phyloP scores from a whole-genome alignment of 2,797 vertebrate species.

The Strix occidentalis region DNA sequence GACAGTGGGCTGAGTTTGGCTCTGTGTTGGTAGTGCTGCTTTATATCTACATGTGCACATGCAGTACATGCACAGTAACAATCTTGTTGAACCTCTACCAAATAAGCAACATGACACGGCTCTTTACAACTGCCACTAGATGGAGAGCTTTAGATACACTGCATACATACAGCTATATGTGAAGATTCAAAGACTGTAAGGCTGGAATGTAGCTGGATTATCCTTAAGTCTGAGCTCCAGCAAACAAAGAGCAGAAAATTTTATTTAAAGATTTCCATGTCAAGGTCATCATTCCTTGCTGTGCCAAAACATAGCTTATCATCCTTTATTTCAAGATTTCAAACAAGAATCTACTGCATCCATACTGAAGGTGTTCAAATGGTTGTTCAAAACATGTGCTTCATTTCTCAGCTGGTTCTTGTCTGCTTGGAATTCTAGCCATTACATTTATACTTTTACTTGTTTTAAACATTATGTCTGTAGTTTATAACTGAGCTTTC shows the following conservation, averaged over 20 bases:
- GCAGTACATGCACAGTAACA: accelerated
- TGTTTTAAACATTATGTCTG: neutral
- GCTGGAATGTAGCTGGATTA: neutral
- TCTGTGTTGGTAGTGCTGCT: neutral
- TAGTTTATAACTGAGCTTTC: neutral
- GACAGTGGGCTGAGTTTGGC: neutral
- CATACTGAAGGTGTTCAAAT: neutral
- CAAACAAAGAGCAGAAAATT: neutral
- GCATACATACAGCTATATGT: accelerated
- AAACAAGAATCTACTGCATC: neutral
- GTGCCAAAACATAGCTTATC: neutral
- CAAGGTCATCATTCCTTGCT: neutral
- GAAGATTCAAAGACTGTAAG: neutral
- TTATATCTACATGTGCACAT: accelerated
- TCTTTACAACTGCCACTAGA: conserved; percentile 28
- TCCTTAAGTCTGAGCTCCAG: neutral
- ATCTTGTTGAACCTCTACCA: neutral
- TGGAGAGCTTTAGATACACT: conserved; percentile 42
- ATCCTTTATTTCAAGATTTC: neutral
- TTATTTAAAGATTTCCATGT: neutral
- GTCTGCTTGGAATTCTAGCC: neutral
- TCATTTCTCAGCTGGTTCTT: neutral
- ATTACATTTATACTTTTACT: neutral
- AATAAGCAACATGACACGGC: neutral
- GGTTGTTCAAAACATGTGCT: neutral